Evolutionary conservation across 2,113 vertebrate species (phyloP).

Genomic region (Tetrao urogallus): DNA sequence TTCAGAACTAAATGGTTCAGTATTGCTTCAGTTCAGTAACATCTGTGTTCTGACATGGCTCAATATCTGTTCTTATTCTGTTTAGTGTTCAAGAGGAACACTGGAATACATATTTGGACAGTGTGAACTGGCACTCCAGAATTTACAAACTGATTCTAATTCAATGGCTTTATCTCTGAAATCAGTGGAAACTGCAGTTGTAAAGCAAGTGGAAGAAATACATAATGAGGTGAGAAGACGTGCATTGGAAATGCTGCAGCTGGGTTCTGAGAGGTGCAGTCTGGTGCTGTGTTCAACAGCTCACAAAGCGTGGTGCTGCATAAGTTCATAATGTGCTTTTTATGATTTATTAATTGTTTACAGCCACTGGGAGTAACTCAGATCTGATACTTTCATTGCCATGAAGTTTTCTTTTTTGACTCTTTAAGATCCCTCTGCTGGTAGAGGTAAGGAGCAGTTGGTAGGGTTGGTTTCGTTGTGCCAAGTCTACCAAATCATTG

Average conservation of each 20-base stretch:
- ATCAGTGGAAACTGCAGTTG: constrained; percentile 80
- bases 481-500: neutral
- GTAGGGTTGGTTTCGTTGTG: neutral
- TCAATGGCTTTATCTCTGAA: constrained; percentile 78
- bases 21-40: neutral
- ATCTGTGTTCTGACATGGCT: neutral
- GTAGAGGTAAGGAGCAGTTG: neutral
- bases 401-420: neutral
- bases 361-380: neutral
- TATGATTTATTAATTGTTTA: neutral
- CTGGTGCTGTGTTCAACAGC: neutral
- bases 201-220: constrained; percentile 91
- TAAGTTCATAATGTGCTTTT: neutral
- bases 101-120: constrained; percentile 89
- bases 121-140: constrained; percentile 88
- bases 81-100: constrained; percentile 90
- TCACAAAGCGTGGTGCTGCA: neutral
- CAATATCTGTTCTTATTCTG: neutral
- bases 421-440: constrained; percentile 42
- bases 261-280: neutral
- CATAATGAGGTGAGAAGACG: constrained; percentile 91
- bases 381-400: neutral
- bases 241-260: neutral
- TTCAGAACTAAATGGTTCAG: neutral
- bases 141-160: constrained; percentile 80